Conservation (phyloP, 2,797 vertebrate species). For the Chelon auratus region DNA sequence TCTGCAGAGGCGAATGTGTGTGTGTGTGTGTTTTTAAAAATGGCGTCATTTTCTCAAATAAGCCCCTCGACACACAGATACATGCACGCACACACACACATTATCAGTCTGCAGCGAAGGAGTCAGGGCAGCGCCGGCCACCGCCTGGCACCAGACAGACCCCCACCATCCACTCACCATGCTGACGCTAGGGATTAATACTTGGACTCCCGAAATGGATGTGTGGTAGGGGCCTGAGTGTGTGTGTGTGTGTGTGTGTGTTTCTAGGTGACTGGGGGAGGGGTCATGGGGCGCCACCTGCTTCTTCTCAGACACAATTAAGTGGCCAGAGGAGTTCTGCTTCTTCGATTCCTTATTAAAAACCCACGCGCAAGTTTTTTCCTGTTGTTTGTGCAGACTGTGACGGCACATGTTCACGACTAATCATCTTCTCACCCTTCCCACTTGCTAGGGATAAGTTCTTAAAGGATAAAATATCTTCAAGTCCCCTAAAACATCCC, state of each 20-base stretch:
- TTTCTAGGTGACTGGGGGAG: constrained; percentile 72
- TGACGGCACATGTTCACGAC: no score
- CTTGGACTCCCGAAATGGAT: constrained; percentile 60
- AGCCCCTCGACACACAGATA: constrained; percentile 37
- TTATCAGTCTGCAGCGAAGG: constrained; percentile 63
- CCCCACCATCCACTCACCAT: constrained; percentile 76
- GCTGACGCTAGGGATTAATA: constrained; percentile 84
- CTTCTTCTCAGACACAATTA: constrained; percentile 79
- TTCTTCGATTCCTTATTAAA: constrained; percentile 29
- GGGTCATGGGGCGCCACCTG: constrained; percentile 79
- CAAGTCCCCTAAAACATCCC: no score
- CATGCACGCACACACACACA: constrained; percentile 41
- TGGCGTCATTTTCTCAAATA: constrained; percentile 72
- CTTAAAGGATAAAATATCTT: no score
- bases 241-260: constrained; percentile 15
- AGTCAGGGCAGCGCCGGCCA: constrained; percentile 77
- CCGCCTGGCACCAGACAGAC: constrained; percentile 83
- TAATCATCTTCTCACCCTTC: no score
- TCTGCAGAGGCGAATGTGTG: constrained; percentile 49
- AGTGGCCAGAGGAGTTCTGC: constrained; percentile 44
- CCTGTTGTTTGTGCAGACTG: not conserved
- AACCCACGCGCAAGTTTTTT: not conserved
- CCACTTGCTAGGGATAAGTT: no score
- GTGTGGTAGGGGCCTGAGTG: constrained; percentile 51
- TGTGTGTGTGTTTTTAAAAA: constrained; percentile 66